Evolutionary conservation across 2,797 vertebrate genomes (phyloP), one percentile per base, ranked within the genome.

Genomic region (Pipistrellus nathusii): DNA sequence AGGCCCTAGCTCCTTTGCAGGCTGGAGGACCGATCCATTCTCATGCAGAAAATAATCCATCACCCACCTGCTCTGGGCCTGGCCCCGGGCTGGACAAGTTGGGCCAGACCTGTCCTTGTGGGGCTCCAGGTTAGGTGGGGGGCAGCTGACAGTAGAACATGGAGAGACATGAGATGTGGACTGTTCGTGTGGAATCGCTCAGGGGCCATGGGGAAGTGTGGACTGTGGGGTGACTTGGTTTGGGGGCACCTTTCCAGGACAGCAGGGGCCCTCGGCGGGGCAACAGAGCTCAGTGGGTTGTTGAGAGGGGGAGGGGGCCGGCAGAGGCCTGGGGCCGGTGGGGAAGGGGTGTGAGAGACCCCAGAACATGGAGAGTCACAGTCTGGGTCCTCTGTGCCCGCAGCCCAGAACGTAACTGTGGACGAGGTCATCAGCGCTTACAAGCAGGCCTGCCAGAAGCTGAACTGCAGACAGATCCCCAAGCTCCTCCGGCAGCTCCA

Each of bases 401-500:
- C 98, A 99, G 99, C 99, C 97, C 99, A 99, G 97, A 99, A 99
- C 55, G 99, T 99, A 98, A 99, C 99, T 0, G 98, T 99, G 75
- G 99, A 99, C 0, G 99, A 99, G 95, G 99, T 99, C 93, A 38
- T 99, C 72, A 96, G 97, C 0, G 99, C 99, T 85, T 99, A 99
- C 98, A 99, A 98, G 96, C 99, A 99, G 88, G 98, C 99, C 97
- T 99, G 99, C 98, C 99, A 99, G 98, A 99, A 99, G 92, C 98
- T 99, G 92, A 99, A 98, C 98, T 99, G 99, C 98, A 99, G 99
- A 89, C 99, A 99, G 96, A 99, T 99, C 55, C 98, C 99, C 91
- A 99, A 99, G 98, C 99, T 99, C 91, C 98, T 99, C 95, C 98
- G 98, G 96, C 99, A 99, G 98, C 99, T 99, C 75, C 99, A 99